Conservation (phyloP, 2,888 invertebrate species). For the Hydropsyche betteni region DNA sequence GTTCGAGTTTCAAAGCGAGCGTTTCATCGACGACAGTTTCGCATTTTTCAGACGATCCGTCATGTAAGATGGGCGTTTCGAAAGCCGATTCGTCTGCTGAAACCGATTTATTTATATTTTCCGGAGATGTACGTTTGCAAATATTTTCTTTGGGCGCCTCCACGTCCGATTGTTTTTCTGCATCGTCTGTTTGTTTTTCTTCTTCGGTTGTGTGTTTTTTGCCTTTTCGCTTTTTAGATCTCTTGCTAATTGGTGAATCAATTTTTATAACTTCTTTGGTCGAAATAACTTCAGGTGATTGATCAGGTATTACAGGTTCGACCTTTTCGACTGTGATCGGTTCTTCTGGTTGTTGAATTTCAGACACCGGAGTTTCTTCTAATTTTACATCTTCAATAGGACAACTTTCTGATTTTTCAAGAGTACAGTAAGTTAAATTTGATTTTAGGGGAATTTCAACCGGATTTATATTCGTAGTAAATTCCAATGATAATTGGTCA, state of each 20-base stretch:
- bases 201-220: constrained; percentile 53
- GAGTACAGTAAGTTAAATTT: no score
- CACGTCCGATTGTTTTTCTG: not conserved
- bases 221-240: constrained; percentile 58
- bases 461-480: no score
- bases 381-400: no score
- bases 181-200: constrained; percentile 8
- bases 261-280: no score
- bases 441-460: no score
- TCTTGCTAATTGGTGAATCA: not conserved
- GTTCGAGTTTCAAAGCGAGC: not conserved
- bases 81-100: not conserved
- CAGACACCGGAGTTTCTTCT: no score
- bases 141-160: constrained; percentile 3
- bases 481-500: no score
- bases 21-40: constrained; percentile 3
- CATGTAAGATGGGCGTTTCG: not conserved
- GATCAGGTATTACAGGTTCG: not conserved
- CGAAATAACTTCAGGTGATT: not conserved
- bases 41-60: not conserved
- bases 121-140: not conserved
- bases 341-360: not conserved
- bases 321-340: constrained; percentile 34
- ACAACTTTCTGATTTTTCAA: no score
- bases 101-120: not conserved